Percentiles rank a stretch among this genome's conserved stretches.
phyloP scores from a whole-genome alignment of 2,113 vertebrate genomes.

The Lepus europaeus region DNA sequence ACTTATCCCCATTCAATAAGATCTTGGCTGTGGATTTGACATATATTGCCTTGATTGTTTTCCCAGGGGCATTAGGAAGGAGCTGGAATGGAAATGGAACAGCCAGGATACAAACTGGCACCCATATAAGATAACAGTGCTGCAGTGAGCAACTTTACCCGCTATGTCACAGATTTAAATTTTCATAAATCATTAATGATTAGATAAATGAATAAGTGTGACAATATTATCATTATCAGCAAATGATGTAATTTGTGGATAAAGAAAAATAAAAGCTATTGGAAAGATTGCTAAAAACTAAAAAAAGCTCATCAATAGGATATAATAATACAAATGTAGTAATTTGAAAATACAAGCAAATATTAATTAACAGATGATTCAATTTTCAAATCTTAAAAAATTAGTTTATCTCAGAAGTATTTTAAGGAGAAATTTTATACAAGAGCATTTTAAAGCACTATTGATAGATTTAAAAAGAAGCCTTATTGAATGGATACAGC shows the following conservation, averaged over 20 bases:
- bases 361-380: neutral
- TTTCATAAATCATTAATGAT: too few relatives aligned
- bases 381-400: neutral
- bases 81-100: too few relatives aligned
- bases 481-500: neutral
- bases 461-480: neutral
- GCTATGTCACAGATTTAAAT: too few relatives aligned
- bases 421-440: neutral
- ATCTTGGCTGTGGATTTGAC: too few relatives aligned
- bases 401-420: neutral
- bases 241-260: neutral
- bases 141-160: too few relatives aligned
- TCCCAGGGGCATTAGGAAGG: too few relatives aligned
- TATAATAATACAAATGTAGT: too few relatives aligned
- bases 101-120: too few relatives aligned
- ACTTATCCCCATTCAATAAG: too few relatives aligned
- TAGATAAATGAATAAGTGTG: neutral
- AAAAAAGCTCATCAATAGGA: neutral
- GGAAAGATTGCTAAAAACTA: neutral
- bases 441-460: neutral
- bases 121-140: too few relatives aligned
- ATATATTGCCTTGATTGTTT: too few relatives aligned
- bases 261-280: neutral
- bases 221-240: neutral
- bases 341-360: neutral